Percentiles rank a stretch among this genome's conserved stretches.
Conservation (phyloP, 2,797 vertebrate genomes). For the Sebastes melanostomus region DNA sequence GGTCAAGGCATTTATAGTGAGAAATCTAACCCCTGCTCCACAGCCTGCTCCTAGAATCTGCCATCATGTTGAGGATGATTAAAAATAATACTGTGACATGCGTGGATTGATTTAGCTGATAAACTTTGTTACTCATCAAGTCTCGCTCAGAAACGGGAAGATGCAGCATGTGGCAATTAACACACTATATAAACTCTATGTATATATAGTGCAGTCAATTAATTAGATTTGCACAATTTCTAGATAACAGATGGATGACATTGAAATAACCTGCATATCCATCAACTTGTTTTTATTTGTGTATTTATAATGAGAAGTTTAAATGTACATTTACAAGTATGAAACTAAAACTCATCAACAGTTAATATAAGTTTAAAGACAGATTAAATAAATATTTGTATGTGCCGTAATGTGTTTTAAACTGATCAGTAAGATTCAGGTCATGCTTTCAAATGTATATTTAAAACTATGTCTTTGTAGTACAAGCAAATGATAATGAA, state of each 20-base stretch:
- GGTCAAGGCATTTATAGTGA: slow-evolving; percentile 65
- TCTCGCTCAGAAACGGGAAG: neutral
- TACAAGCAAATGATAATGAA: neutral
- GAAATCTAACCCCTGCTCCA: slow-evolving; percentile 51
- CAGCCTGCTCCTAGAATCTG: slow-evolving; percentile 29
- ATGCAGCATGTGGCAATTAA: slow-evolving; percentile 7
- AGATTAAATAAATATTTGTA: too few relatives aligned
- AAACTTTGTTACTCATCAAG: slow-evolving; percentile 23
- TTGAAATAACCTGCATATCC: neutral
- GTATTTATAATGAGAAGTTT: neutral
- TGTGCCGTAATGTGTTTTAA: neutral
- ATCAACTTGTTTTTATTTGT: neutral
- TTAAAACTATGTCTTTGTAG: neutral
- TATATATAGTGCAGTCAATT: neutral
- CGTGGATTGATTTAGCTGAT: slow-evolving; percentile 37
- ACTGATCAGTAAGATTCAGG: neutral
- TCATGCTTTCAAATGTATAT: neutral
- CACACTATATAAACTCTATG: neutral
- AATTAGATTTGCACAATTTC: neutral
- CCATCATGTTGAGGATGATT: slow-evolving; percentile 39
- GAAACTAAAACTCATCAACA: neutral
- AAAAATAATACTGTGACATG: slow-evolving; percentile 36
- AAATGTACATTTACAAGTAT: neutral
- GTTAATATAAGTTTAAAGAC: too few relatives aligned
- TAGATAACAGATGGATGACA: neutral